Evolutionary conservation across 2,797 vertebrate species (phyloP).

Genomic region (Pseudochaenichthys georgianus): DNA sequence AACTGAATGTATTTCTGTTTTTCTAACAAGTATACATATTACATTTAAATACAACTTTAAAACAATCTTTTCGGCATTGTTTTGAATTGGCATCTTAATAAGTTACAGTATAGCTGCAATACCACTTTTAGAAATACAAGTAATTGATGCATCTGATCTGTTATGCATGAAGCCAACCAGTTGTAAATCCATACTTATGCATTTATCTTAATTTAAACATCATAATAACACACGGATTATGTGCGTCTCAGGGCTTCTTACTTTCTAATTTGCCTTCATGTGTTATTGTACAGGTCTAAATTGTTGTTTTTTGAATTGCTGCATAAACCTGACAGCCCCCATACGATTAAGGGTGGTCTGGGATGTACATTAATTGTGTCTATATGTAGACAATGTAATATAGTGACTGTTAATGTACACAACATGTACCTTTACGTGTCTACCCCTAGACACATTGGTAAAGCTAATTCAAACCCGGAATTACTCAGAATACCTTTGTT

Average conservation of each 20-base stretch:
- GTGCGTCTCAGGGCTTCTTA: background rate
- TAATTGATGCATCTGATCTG: no score
- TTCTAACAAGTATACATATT: no score
- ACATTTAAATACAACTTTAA: no score
- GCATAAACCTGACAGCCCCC: background rate
- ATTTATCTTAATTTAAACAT: no score
- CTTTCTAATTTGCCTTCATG: background rate
- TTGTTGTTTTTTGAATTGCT: background rate
- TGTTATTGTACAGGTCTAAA: background rate
- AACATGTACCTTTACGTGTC: background rate
- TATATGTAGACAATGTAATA: constrained; percentile 40
- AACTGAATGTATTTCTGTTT: no score
- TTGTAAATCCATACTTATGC: background rate
- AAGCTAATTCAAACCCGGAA: background rate
- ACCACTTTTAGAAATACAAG: background rate
- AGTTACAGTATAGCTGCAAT: background rate
- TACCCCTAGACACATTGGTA: background rate
- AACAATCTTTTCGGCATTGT: no score
- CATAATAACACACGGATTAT: background rate
- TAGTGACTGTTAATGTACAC: background rate
- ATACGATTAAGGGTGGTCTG: constrained; percentile 24
- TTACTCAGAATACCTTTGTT: background rate
- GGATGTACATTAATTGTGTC: constrained; percentile 19
- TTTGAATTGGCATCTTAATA: no score
- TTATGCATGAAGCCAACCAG: background rate